A percentile compares a stretch with the other conserved stretches of the same genome.
Evolutionary conservation across 2,113 vertebrate genomes (phyloP).

Genomic region (Craseonycteris thonglongyai): DNA sequence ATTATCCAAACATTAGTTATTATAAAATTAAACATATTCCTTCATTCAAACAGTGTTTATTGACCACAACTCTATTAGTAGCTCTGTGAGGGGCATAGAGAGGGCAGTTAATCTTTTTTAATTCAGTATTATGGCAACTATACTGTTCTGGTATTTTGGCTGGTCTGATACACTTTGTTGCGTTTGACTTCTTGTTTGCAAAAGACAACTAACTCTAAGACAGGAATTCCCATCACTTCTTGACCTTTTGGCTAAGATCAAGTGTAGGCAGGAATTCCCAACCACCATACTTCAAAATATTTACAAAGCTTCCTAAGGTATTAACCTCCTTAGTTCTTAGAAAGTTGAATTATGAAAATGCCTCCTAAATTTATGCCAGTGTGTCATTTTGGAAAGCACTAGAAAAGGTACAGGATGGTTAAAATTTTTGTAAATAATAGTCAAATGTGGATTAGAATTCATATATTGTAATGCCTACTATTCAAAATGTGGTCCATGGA

Average conservation of each 20-base stretch:
- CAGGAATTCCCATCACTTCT: not conserved
- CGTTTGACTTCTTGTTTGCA: not conserved
- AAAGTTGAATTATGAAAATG: constrained; percentile 3
- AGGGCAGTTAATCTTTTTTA: not conserved
- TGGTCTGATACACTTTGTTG: not conserved
- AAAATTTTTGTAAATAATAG: not conserved
- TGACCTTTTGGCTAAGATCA: no score
- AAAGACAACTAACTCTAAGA: not conserved
- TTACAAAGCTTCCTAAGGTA: not conserved
- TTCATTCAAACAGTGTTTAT: not conserved
- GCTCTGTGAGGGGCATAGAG: not conserved
- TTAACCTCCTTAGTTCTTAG: not conserved
- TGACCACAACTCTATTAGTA: not conserved
- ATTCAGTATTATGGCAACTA: not conserved
- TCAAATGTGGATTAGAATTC: not conserved
- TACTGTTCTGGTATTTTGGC: not conserved
- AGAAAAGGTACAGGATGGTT: not conserved
- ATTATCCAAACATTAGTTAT: not conserved
- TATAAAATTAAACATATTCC: not conserved
- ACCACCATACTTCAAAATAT: not conserved
- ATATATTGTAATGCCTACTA: not conserved
- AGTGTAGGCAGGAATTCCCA: not conserved
- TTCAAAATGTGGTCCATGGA: not conserved
- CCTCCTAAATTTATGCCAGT: not conserved
- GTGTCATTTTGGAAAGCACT: not conserved